A percentile compares a stretch with the other conserved stretches of the same genome.
These are phyloP conservation scores for Pseudolycoriella hygida DNA, from an alignment of 2,888 invertebrate species.

Conservation along the genomic window DNA sequence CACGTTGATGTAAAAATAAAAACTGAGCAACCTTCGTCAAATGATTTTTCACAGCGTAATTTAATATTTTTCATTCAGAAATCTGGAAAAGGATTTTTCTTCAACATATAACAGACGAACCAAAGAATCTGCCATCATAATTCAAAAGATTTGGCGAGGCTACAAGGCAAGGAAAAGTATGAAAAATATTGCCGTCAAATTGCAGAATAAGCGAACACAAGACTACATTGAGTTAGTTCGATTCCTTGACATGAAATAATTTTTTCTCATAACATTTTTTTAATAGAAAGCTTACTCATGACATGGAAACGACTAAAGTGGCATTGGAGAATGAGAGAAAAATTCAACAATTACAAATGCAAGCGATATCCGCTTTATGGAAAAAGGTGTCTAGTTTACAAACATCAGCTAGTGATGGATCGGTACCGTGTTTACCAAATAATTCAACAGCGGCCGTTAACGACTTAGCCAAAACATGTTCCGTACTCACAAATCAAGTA, in stretches of 20 bases:
- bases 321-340: conserved; percentile 71
- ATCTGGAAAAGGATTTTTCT: not conserved
- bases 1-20: too few relatives aligned
- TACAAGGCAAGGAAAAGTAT: conserved; percentile 53
- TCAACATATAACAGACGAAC: conserved; percentile 12
- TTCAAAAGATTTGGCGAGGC: conserved; percentile 77
- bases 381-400: conserved; percentile 61
- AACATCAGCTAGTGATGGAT: conserved; percentile 12
- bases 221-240: conserved; percentile 61
- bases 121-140: conserved; percentile 50
- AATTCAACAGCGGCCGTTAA: conserved; percentile 42
- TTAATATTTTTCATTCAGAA: not conserved
- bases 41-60: not conserved
- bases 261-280: not conserved
- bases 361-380: conserved; percentile 80
- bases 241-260: not conserved
- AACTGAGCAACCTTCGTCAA: too few relatives aligned
- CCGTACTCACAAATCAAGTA: conserved; percentile 55
- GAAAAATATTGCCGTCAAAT: conserved; percentile 38
- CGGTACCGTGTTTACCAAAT: conserved; percentile 31
- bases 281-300: conserved; percentile 54
- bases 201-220: conserved; percentile 59
- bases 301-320: conserved; percentile 71
- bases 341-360: conserved; percentile 74
- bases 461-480: conserved; percentile 59